Conservation (phyloP, 2,888 invertebrate species). For the Apotomis turbidana region DNA sequence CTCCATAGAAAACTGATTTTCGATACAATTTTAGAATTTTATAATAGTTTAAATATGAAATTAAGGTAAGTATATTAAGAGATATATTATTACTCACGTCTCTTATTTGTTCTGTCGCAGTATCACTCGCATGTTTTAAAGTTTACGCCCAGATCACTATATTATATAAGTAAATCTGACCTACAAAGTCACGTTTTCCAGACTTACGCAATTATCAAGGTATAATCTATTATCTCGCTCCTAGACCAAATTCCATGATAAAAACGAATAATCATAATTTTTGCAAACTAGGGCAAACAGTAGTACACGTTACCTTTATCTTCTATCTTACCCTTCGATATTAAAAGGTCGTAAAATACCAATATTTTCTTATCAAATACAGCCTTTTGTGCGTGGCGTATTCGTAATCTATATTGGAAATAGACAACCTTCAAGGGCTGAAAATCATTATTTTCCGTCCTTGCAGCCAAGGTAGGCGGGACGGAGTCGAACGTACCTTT, state of each 20-base stretch:
- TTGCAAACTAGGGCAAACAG: not conserved
- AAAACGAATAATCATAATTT: not conserved
- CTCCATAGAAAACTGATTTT: too few relatives aligned
- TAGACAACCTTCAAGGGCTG: conserved; percentile 22
- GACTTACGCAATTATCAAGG: too few relatives aligned
- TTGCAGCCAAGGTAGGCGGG: conserved; percentile 17
- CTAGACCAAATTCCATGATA: not conserved
- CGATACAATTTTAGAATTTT: too few relatives aligned
- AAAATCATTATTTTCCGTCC: conserved; percentile 23
- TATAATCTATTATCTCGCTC: too few relatives aligned
- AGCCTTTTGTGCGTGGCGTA: not conserved
- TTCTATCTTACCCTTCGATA: not conserved
- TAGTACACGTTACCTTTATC: not conserved
- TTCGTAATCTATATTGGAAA: conserved; percentile 24
- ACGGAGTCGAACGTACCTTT: conserved; percentile 3
- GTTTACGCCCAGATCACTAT: too few relatives aligned
- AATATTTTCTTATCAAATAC: not conserved
- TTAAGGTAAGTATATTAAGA: too few relatives aligned
- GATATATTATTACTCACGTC: too few relatives aligned
- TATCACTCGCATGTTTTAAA: too few relatives aligned
- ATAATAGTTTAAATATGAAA: too few relatives aligned
- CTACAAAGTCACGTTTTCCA: too few relatives aligned
- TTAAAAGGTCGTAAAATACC: not conserved
- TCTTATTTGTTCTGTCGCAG: too few relatives aligned
- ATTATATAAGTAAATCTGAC: too few relatives aligned